Conservation (phyloP, 2,113 vertebrate genomes). For the Nanorana parkeri region DNA sequence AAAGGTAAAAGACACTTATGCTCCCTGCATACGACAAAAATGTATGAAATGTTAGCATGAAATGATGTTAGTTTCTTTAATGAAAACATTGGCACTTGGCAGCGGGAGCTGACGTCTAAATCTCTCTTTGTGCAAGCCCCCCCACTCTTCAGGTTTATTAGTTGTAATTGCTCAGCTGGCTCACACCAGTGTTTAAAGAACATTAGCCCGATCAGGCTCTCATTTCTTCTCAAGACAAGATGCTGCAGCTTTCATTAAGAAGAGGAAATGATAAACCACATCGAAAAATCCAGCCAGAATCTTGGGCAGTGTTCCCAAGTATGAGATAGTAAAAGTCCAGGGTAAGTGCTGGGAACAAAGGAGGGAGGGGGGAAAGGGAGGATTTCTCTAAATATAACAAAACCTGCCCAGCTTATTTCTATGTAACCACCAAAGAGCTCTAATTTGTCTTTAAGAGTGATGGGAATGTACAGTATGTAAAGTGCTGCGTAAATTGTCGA, state of each 20-base stretch:
- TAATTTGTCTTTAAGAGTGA: neutral
- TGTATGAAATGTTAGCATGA: slow-evolving; percentile 4
- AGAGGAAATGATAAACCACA: slow-evolving; percentile 35
- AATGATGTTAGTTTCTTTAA: neutral
- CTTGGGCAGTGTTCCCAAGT: slow-evolving; percentile 47
- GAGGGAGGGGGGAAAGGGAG: neutral
- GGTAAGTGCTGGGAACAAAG: neutral
- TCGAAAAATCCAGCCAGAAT: slow-evolving; percentile 19
- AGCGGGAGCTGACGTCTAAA: slow-evolving; percentile 19
- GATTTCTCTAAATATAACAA: slow-evolving; percentile 20
- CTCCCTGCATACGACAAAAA: neutral
- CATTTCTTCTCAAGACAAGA: slow-evolving; percentile 43
- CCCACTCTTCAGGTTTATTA: slow-evolving; percentile 27
- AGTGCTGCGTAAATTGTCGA: too few species aligned
- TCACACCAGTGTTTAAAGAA: slow-evolving; percentile 40
- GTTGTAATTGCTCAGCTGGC: slow-evolving; percentile 49
- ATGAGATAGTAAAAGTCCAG: slow-evolving; percentile 22
- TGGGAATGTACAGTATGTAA: too few species aligned
- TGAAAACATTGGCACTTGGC: neutral
- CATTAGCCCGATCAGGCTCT: slow-evolving; percentile 42
- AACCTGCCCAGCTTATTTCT: slow-evolving; percentile 2
- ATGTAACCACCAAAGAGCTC: neutral
- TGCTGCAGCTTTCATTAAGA: slow-evolving; percentile 53
- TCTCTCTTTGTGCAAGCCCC: neutral
- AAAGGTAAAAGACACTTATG: neutral